Percentiles rank a stretch among this genome's conserved stretches.
Conservation (phyloP, 2,797 vertebrate species). For the Bryconaethiops microstoma region DNA sequence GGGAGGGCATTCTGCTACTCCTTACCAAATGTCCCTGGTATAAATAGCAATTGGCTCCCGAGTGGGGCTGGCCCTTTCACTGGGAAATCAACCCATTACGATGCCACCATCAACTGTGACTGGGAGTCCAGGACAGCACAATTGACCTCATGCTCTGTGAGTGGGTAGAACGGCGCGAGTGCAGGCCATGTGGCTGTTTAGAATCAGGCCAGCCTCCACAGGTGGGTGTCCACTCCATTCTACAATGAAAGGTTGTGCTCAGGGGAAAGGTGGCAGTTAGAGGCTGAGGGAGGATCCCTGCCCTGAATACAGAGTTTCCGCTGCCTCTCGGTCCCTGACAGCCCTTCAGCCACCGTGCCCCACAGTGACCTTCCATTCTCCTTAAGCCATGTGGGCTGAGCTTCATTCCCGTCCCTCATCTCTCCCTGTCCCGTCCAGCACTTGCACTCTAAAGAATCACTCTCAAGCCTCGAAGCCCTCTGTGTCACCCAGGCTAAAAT, state of each 20-base stretch:
- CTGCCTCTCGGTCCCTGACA: background rate
- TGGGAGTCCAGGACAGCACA: too few species aligned
- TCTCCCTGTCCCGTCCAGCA: too few species aligned
- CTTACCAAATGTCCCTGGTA: too few species aligned
- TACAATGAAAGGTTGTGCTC: background rate
- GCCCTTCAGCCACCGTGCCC: background rate
- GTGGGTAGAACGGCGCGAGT: background rate
- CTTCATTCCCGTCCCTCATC: too few species aligned
- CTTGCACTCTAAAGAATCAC: too few species aligned
- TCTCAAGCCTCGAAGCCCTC: background rate
- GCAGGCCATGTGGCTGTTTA: background rate
- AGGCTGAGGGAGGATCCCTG: background rate
- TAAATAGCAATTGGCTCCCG: too few species aligned
- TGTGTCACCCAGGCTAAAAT: conserved; percentile 16
- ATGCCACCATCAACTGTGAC: too few species aligned
- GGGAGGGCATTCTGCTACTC: too few species aligned
- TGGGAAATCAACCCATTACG: too few species aligned
- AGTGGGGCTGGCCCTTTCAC: too few species aligned
- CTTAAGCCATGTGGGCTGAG: conserved; percentile 3
- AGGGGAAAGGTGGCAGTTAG: conserved; percentile 12
- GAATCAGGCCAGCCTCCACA: background rate
- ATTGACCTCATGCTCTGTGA: too few species aligned
- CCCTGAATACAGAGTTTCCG: conserved; percentile 31
- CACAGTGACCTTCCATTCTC: conserved; percentile 33
- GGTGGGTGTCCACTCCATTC: background rate